Base-by-base conservation (phyloP, 2,888 invertebrate species). In the Heteromyza rotundicornis region DNA sequence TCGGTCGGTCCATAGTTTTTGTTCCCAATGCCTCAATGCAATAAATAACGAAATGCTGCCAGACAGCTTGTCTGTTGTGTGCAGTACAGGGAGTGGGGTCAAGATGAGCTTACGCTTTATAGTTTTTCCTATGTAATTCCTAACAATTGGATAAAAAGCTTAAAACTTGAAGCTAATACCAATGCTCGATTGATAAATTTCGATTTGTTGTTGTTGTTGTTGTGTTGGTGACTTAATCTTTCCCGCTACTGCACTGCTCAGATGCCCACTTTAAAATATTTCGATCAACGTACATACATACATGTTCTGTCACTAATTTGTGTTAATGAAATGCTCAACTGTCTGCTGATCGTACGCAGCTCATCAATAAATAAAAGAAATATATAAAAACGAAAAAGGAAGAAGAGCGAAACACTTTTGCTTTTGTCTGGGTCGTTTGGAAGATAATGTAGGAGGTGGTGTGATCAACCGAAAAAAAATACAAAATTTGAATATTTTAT, bases 341-440 rank as follows among this genome's bases (percentile, higher is more conserved):
- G 77, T 74, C 73, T 70, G 67, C 75, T 69, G 71, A 68, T 68
- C 73, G 71, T 75, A 69, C 68, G 72, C 61, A 67, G 64, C 75
- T 72, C 71, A 70, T 76, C 75, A 75, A 69, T 75, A 74, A 70
- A 63, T 67, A 64, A 65, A 74, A 23, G 14, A 23, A 27, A 23
- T n/a, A 52, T 24, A 22, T 12, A 52, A 52, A 52, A 24, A 52
- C 52, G 52, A 50, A 50, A 52, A 27, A 24, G 14, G 16, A 52
- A n/a, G 71, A 75, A 71, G 76, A 77, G 49, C 57, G 67, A 65
- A 70, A 77, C 36, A 65, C 68, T 73, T 64, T 57, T 35, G 32
- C 19, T 17, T 62, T 35, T 49, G 57, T 57, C 49, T 49, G 57
- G 22, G 32, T 17, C 57, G n/a, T n/a, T 16, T n/a, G 32, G 17